These are phyloP conservation scores for Aurelia aurita complex sp. Pacific DNA, from an alignment of 30 jellyfish, hydroid and myxozoan genomes.

Conservation along the genomic window DNA sequence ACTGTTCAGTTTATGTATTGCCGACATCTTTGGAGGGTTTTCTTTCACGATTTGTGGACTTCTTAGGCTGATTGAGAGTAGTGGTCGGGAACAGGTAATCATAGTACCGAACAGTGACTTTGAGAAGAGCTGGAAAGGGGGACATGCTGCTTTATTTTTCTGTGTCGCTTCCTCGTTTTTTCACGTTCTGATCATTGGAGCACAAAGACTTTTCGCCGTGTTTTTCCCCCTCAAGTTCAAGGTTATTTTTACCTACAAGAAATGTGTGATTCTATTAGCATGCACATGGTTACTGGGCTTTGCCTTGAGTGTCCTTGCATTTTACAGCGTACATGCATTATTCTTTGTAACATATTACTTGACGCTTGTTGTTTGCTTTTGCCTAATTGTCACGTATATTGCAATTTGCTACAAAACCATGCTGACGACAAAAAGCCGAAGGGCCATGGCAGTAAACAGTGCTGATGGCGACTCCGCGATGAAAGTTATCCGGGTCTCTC, in stretches of 20 bases:
- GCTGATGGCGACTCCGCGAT: not conserved
- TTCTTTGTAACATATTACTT: not conserved
- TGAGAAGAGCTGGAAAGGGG: conserved; percentile 10
- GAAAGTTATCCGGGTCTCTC: conserved; percentile 26
- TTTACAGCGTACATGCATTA: not conserved
- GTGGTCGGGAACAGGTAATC: not conserved
- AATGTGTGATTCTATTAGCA: conserved; percentile 6
- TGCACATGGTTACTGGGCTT: conserved; percentile 14
- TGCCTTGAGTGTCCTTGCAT: conserved; percentile 8
- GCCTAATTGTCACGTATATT: conserved; percentile 12
- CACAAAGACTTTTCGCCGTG: conserved; percentile 36
- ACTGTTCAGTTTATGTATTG: conserved; percentile 22
- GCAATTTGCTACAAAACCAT: conserved; percentile 19
- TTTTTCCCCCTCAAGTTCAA: conserved; percentile 22
- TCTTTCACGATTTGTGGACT: conserved; percentile 26
- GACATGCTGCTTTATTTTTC: conserved; percentile 38
- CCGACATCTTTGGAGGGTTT: conserved; percentile 38
- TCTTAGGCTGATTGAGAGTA: conserved; percentile 9
- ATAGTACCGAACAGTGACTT: conserved; percentile 12
- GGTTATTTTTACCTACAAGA: conserved; percentile 8
- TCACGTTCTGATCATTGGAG: conserved; percentile 13
- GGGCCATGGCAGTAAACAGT: not conserved
- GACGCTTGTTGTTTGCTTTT: not conserved
- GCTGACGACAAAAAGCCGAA: not conserved
- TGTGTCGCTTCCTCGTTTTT: conserved; percentile 17